phyloP scores from a whole-genome alignment of 2,113 vertebrate genomes.

The Callorhinus ursinus region DNA sequence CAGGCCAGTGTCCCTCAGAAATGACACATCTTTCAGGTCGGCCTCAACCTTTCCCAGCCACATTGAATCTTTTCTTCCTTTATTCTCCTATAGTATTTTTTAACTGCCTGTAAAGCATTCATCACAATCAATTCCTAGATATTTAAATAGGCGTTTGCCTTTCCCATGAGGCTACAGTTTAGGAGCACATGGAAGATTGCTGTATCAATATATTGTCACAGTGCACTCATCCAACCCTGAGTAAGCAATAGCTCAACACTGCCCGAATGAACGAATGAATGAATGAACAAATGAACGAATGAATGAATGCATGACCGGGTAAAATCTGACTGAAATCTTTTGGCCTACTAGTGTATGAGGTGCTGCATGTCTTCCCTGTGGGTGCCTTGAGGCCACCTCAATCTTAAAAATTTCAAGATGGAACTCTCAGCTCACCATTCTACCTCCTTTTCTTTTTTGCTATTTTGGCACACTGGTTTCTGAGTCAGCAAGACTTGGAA shows the following conservation, averaged over 20 bases:
- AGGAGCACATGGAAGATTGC: not conserved
- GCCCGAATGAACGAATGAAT: not conserved
- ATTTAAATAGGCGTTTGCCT: not conserved
- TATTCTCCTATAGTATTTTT: not conserved
- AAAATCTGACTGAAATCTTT: not conserved
- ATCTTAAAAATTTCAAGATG: not conserved
- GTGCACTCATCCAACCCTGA: not conserved
- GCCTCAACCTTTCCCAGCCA: not conserved
- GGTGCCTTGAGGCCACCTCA: not conserved
- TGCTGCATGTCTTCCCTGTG: not conserved
- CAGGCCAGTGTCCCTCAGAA: not conserved
- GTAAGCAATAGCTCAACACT: not conserved
- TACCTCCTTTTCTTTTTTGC: not conserved
- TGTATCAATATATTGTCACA: not conserved
- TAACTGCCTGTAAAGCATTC: not conserved
- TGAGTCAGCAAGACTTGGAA: not conserved
- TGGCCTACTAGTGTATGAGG: not conserved
- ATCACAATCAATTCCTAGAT: not conserved
- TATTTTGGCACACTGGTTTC: not conserved
- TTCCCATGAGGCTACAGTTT: not conserved
- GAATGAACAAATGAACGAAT: not conserved
- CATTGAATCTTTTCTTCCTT: not conserved
- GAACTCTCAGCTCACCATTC: not conserved
- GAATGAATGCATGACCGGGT: not conserved
- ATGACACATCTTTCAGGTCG: not conserved